These are phyloP conservation scores for Pomacea maculata DNA, from an alignment of 1,140 invertebrate genomes.

Conservation along the genomic window DNA sequence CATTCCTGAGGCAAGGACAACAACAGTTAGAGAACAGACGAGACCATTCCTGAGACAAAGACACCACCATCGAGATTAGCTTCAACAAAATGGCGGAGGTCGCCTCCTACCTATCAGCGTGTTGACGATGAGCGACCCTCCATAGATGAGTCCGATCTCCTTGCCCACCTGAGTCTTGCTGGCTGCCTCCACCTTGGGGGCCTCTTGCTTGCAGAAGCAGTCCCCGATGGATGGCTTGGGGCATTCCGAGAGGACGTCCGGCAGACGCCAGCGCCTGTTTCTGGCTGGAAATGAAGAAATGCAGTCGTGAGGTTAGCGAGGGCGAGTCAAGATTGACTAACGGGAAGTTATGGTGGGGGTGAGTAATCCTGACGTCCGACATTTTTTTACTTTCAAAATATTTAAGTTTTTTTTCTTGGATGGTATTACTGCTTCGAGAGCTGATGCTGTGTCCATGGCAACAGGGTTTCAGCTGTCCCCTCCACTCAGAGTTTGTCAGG, in stretches of 20 bases:
- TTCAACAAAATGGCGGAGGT: neutral
- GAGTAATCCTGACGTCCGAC: too few species aligned
- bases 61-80: too few species aligned
- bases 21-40: too few species aligned
- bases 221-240: neutral
- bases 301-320: neutral
- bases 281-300: neutral
- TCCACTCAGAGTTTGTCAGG: too few species aligned
- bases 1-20: too few species aligned
- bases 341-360: too few species aligned
- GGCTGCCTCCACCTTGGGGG: constrained; percentile 1
- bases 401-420: too few species aligned
- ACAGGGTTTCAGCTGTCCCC: too few species aligned
- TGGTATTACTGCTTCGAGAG: too few species aligned
- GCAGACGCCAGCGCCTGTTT: neutral
- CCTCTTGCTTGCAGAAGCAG: neutral
- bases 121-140: constrained; percentile 42
- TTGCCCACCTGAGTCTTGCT: constrained; percentile 21
- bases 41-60: too few species aligned
- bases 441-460: too few species aligned
- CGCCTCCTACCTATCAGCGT: constrained; percentile 40
- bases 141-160: constrained; percentile 42
- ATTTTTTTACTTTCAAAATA: too few species aligned
- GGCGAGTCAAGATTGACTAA: neutral
- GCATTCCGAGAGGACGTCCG: neutral